Evolutionary conservation across 2,888 invertebrate species (phyloP).

Genomic region (Dynastes tityus): DNA sequence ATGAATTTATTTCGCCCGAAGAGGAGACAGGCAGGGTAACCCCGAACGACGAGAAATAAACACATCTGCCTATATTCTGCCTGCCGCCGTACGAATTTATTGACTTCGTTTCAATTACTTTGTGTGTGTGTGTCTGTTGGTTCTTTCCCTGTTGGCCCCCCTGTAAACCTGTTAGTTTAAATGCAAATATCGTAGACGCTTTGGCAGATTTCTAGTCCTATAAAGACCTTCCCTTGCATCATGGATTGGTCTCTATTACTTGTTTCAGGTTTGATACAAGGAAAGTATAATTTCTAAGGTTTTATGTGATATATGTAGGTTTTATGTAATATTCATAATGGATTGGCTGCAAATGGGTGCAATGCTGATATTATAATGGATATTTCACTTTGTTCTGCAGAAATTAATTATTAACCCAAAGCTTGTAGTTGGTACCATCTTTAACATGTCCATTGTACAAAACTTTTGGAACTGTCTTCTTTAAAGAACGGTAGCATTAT

Average conservation of each 20-base stretch:
- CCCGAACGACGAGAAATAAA: conserved; percentile 53
- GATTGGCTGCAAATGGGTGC: too few species aligned
- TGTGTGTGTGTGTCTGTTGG: neutral
- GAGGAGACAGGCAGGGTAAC: conserved; percentile 46
- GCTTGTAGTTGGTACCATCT: too few species aligned
- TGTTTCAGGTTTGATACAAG: conserved; percentile 6
- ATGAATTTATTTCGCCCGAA: conserved; percentile 54
- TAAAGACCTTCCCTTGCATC: neutral
- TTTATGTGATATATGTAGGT: too few species aligned
- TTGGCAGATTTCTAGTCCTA: conserved; percentile 27
- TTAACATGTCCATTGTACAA: too few species aligned
- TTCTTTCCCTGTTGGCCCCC: conserved; percentile 23
- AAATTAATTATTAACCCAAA: too few species aligned
- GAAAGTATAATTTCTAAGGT: neutral
- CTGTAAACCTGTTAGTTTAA: conserved; percentile 30
- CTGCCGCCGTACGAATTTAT: conserved; percentile 52
- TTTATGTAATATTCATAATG: too few species aligned
- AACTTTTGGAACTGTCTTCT: too few species aligned
- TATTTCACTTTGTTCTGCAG: too few species aligned
- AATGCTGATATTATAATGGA: too few species aligned
- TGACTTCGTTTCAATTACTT: conserved; percentile 56
- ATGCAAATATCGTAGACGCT: conserved; percentile 41
- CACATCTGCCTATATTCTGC: conserved; percentile 53
- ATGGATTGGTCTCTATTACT: too few species aligned
- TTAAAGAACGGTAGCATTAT: too few species aligned